Base-by-base conservation (phyloP, 2,797 vertebrate species). In the Geotrypetes seraphini region DNA sequence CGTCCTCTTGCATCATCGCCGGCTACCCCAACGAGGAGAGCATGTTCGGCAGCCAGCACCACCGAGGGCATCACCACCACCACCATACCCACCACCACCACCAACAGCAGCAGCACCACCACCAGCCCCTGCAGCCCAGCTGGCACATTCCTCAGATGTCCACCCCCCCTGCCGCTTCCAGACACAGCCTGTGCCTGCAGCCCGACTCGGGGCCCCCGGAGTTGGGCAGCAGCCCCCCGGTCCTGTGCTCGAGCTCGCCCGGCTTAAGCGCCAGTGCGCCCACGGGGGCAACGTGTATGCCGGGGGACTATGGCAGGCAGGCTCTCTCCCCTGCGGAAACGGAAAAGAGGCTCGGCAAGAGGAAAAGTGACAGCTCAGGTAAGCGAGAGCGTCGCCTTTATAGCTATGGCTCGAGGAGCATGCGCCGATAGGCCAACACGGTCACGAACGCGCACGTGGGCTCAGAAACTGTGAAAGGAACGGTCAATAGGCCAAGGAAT, bases 361-460 rank as follows among this genome's bases (percentile, higher is more conserved):
- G 92, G 67, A 96, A 96, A 82, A 93, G 91, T 71, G 92, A 98
- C 74, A 94, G 91, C 57, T 95, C 92, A 89, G 94, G 94, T 98
- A 86, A 86, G 78, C 50, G 19, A 4, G 12, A 17, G 2, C 35
- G 8, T n/a, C n/a, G n/a, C n/a, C n/a, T n/a, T n/a, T n/a, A n/a
- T n/a, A n/a, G n/a, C n/a, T n/a, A n/a, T n/a, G n/a, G n/a, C n/a
- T n/a, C 5, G 16, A 9, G 10, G 15, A 21, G 22, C 2, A 13
- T 3, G 3, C 10, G 4, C 7, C 3, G 10, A 22, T 14, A 22
- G 23, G 30, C 22, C 35, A n/a, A n/a, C n/a, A n/a, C n/a, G n/a
- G n/a, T n/a, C n/a, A n/a, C n/a, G n/a, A n/a, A n/a, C n/a, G 12
- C 12, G 13, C 8, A 13, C 14, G 12, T 7, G 26, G 13, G 24